A percentile compares a stretch with the other conserved stretches of the same genome.
Evolutionary conservation across 2,888 invertebrate genomes (phyloP).

Genomic region (Zygothrica quintamaculata): DNA sequence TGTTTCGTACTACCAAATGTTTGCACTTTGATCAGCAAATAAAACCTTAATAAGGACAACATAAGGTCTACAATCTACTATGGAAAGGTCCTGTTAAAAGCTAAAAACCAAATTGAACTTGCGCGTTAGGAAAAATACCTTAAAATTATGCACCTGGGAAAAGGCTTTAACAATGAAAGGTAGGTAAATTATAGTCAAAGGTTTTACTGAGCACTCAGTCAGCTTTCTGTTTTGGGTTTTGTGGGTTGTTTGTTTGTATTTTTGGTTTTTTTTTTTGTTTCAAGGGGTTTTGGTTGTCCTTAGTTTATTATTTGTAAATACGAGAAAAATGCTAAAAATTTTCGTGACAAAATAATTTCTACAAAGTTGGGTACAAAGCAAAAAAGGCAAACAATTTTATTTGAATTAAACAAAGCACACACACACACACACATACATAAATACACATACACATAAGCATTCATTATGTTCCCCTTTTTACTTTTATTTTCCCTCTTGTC

Average conservation of each 20-base stretch:
- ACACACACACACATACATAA: slow-evolving; percentile 9
- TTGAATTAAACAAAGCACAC: slow-evolving; percentile 50
- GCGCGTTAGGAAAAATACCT: slow-evolving; percentile 54
- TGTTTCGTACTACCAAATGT: slow-evolving; percentile 2
- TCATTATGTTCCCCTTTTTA: neutral
- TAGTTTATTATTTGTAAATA: slow-evolving; percentile 45
- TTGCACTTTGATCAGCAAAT: slow-evolving; percentile 36
- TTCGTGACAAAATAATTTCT: slow-evolving; percentile 56
- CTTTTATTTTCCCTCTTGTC: neutral
- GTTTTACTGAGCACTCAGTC: slow-evolving; percentile 1
- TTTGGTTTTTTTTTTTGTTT: no score
- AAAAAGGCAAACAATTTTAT: slow-evolving; percentile 57
- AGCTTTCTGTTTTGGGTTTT: neutral
- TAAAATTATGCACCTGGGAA: slow-evolving; percentile 70
- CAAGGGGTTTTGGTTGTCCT: slow-evolving; percentile 2
- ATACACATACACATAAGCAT: neutral
- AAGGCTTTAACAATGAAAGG: slow-evolving; percentile 27
- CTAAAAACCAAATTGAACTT: slow-evolving; percentile 26
- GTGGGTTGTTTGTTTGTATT: no score
- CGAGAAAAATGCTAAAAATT: slow-evolving; percentile 30
- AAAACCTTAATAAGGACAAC: slow-evolving; percentile 10
- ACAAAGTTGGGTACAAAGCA: slow-evolving; percentile 10
- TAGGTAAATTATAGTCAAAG: slow-evolving; percentile 50
- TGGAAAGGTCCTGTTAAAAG: no score
- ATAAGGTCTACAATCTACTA: no score